Percentiles rank a stretch among this genome's conserved stretches.
These are phyloP conservation scores for Leiothrix lutea DNA, from an alignment of 2,113 vertebrate genomes.

Conservation along the genomic window DNA sequence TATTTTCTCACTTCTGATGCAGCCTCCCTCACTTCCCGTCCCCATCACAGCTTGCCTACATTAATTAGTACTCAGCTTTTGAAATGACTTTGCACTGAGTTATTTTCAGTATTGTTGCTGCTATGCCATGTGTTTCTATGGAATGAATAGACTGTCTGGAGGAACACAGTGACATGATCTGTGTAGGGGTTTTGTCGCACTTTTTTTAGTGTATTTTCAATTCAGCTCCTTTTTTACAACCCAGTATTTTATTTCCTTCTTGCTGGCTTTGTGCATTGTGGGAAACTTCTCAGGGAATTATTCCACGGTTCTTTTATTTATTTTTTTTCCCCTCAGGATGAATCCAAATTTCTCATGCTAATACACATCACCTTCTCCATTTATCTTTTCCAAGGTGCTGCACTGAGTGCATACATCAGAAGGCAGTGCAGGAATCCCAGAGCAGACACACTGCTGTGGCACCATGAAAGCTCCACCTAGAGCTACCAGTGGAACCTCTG, in stretches of 20 bases:
- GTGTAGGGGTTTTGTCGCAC: not conserved
- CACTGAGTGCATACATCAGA: fast-evolving
- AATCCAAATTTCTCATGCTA: not conserved
- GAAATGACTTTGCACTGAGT: not conserved
- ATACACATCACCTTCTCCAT: not conserved
- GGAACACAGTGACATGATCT: not conserved
- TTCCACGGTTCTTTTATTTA: not conserved
- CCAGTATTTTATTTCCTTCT: not conserved
- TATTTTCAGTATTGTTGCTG: not conserved
- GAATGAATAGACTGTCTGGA: not conserved
- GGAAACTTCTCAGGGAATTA: not conserved
- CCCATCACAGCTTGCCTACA: not conserved
- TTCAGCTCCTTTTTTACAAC: not conserved
- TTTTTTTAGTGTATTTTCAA: not conserved
- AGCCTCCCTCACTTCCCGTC: not conserved
- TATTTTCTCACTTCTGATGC: not conserved
- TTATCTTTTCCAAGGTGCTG: not conserved
- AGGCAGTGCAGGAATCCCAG: not conserved
- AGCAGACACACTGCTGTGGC: not conserved
- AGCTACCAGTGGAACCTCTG: not conserved
- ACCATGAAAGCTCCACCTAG: fast-evolving
- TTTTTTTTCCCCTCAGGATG: not conserved
- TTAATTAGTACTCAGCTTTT: not conserved
- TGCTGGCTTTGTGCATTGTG: not conserved
- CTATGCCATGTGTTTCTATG: not conserved